These are phyloP conservation scores for Schizothorax lantsangensis DNA, from an alignment of 2,797 vertebrate species.

Conservation along the genomic window DNA sequence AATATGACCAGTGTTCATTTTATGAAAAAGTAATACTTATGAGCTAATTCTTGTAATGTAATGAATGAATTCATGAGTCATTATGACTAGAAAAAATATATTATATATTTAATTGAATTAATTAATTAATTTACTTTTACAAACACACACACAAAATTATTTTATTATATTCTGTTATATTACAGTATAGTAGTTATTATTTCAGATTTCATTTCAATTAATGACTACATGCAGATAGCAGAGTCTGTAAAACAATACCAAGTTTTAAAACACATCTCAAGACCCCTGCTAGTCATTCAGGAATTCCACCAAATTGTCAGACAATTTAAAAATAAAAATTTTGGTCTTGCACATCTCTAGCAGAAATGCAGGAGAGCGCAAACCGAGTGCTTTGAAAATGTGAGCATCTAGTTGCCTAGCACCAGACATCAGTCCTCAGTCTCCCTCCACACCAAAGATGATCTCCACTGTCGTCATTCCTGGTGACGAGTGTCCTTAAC, in stretches of 20 bases:
- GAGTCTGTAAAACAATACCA: background rate
- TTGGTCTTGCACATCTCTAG: background rate
- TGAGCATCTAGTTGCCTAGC: constrained; percentile 65
- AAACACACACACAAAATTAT: too few species aligned
- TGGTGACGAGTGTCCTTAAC: constrained; percentile 68
- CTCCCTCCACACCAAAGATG: constrained; percentile 61
- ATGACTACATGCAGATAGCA: background rate
- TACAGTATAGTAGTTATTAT: background rate
- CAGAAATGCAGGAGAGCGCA: constrained; percentile 24
- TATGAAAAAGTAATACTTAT: background rate
- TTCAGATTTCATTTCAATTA: background rate
- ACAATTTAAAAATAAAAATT: background rate
- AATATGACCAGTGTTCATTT: background rate
- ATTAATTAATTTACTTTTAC: too few species aligned
- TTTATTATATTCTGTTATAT: too few species aligned
- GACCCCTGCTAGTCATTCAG: background rate
- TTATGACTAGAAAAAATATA: too few species aligned
- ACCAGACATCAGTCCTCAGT: constrained; percentile 52
- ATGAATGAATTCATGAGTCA: background rate
- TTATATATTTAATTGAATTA: background rate
- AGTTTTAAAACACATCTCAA: too few species aligned
- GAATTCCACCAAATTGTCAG: background rate
- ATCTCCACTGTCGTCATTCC: constrained; percentile 53
- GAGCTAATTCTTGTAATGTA: background rate
- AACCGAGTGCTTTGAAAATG: constrained; percentile 9